These are phyloP conservation scores for Sarcophaga variegata DNA, from an alignment of 2,888 invertebrate species.

Conservation along the genomic window DNA sequence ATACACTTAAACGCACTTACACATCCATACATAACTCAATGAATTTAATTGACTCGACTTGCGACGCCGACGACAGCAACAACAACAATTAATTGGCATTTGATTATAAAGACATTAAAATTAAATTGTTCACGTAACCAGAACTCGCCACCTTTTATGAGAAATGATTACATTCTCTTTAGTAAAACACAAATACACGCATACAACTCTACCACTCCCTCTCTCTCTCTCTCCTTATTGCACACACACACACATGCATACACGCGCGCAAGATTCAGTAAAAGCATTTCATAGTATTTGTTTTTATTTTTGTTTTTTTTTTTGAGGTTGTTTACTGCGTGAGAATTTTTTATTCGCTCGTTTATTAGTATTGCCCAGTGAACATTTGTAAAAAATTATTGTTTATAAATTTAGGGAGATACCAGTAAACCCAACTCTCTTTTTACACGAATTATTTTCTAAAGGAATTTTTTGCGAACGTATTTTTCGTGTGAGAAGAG, in stretches of 20 bases:
- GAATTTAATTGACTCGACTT: too few relatives aligned
- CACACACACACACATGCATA: background rate
- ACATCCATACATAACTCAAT: background rate
- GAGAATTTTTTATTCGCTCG: too few relatives aligned
- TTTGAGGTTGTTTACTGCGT: too few relatives aligned
- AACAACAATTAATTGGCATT: background rate
- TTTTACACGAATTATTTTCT: too few relatives aligned
- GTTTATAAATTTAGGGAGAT: too few relatives aligned
- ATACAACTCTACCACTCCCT: background rate
- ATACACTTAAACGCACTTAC: background rate
- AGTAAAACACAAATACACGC: background rate
- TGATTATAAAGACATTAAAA: conserved; percentile 1
- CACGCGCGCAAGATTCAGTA: background rate
- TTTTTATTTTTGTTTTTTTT: background rate
- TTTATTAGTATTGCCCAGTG: too few relatives aligned
- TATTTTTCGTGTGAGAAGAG: too few relatives aligned
- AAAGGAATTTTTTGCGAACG: too few relatives aligned
- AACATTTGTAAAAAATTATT: too few relatives aligned
- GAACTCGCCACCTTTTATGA: conserved; percentile 7
- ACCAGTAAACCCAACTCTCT: too few relatives aligned
- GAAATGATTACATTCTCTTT: conserved; percentile 32
- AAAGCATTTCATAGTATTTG: background rate
- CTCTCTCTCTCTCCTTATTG: too few relatives aligned
- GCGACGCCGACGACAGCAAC: background rate
- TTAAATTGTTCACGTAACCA: conserved; percentile 11